Percentiles rank a stretch among this genome's conserved stretches.
These are phyloP conservation scores for Germaria angustata DNA, from an alignment of 2,888 invertebrate genomes.

Conservation along the genomic window DNA sequence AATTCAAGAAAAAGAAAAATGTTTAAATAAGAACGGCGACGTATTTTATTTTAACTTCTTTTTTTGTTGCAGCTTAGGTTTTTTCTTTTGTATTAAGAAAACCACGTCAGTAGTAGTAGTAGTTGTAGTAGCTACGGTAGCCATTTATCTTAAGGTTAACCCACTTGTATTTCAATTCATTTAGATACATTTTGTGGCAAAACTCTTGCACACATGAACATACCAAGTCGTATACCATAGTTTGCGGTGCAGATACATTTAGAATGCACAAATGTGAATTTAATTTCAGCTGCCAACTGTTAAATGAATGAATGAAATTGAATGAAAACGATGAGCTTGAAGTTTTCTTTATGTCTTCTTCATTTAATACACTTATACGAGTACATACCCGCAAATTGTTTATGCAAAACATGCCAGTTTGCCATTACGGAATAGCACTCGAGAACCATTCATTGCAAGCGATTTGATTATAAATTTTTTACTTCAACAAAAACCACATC, in stretches of 20 bases:
- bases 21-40: constrained; percentile 45
- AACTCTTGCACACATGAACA: constrained; percentile 1
- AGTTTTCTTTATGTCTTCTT: neutral
- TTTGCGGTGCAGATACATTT: constrained; percentile 19
- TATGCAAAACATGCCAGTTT: constrained; percentile 55
- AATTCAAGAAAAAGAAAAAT: constrained; percentile 35
- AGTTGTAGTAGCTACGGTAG: constrained; percentile 62
- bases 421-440: constrained; percentile 11
- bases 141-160: constrained; percentile 63
- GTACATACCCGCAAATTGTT: constrained; percentile 5
- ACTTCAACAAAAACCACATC: constrained; percentile 10
- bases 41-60: constrained; percentile 23
- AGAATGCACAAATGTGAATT: constrained; percentile 60
- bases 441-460: constrained; percentile 26
- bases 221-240: neutral
- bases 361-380: neutral
- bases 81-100: constrained; percentile 19
- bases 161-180: constrained; percentile 59
- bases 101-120: constrained; percentile 50
- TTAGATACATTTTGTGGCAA: constrained; percentile 24
- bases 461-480: constrained; percentile 1
- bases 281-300: constrained; percentile 66
- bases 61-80: neutral
- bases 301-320: constrained; percentile 53
- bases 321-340: constrained; percentile 56